Evolutionary conservation across 2,797 vertebrate species (phyloP).

Genomic region (Sternotherus odoratus): DNA sequence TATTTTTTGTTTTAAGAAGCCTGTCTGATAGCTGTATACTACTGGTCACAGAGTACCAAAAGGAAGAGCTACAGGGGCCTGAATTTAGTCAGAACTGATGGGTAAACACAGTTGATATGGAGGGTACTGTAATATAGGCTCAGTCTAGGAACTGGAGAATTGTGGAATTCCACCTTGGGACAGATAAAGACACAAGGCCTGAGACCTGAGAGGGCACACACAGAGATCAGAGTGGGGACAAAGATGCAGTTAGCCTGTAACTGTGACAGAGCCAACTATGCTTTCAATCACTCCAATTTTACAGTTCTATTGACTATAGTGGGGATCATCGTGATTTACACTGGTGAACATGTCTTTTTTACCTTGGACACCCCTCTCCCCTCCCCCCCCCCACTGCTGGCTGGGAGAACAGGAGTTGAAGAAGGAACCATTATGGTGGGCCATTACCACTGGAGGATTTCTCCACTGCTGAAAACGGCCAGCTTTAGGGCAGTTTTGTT

Average conservation of each 20-base stretch:
- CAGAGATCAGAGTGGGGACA: background rate
- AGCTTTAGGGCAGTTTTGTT: background rate
- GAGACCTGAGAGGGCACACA: background rate
- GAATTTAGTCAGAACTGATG: conserved; percentile 15
- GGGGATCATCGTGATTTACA: background rate
- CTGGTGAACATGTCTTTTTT: background rate
- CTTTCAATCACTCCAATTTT: background rate
- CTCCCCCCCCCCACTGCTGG: background rate
- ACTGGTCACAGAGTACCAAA: background rate
- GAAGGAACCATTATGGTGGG: background rate
- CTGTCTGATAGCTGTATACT: background rate
- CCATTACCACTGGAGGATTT: background rate
- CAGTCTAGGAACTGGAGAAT: background rate
- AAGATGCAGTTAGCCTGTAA: background rate
- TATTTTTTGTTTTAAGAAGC: conserved; percentile 6
- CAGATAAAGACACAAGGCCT: background rate
- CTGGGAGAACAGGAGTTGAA: background rate
- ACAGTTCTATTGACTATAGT: background rate
- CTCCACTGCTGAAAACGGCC: background rate
- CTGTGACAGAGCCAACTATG: background rate
- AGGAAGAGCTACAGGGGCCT: background rate
- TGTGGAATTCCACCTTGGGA: background rate
- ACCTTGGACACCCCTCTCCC: background rate
- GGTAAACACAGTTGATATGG: background rate
- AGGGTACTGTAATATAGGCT: background rate